Base-by-base conservation (phyloP, 2,113 vertebrate genomes). In the Ramphastos sulfuratus region DNA sequence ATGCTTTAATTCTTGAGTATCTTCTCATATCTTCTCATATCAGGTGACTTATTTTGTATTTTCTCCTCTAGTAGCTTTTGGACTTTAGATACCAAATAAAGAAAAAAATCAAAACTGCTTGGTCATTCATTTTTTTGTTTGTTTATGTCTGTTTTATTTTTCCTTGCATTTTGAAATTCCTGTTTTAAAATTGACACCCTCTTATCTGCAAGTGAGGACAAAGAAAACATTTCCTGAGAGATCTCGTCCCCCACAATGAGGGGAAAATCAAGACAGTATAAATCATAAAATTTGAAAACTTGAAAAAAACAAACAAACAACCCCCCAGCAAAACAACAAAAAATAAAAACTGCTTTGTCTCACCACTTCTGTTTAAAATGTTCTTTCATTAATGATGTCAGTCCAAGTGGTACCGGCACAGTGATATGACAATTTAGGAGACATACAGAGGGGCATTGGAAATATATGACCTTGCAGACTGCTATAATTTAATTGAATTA, bases 171-270 rank as follows among this genome's bases (percentile, higher is more conserved):
- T 63, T 25, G 61, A 48, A 35, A 1, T 28, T 60, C 15, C 3
- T 39, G 1, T 8, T 21, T 37, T 39, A 81, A 71, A 54, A n/a
- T 27, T 39, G 44, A 20, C 15, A 50, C 2, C 5, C 8, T 3
- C 10, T 74, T 42, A 48, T 48, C 8, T 42, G 30, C 13, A n/a
- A 0, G 0, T 4, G 7, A 56, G 19, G 42, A 24, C 2, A 73
- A 80, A 60, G 3, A 31, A 75, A 73, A 75, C 1, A 33, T 83
- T 77, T 61, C 19, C 4, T 25, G 33, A 59, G 0, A 63, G 37
- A 44, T 56, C 72, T 52, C 4, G 1, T 6, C 2, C 1, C 39
- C 13, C 5, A 5, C 24, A 25, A 50, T 50, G 66, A 74, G 8
- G 3, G 10, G 12, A 35, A 64, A 87, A 81, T 50, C 12, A 89